Evolutionary conservation across 2,113 vertebrate species (phyloP).

Genomic region (Cochlearius cochlearius): DNA sequence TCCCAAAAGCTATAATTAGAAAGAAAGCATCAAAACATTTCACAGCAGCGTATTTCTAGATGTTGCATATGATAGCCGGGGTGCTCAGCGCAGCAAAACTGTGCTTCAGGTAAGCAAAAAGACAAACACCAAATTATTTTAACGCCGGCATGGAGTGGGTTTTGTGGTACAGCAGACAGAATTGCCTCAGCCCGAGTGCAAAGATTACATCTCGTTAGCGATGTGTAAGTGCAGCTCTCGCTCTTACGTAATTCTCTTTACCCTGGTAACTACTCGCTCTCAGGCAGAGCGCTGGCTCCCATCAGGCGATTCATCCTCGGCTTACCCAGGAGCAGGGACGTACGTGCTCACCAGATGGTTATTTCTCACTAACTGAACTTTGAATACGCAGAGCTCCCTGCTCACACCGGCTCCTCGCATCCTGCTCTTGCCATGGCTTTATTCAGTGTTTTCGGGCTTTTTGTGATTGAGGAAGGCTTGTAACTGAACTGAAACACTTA

Average conservation of each 20-base stretch:
- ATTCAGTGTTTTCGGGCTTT: not conserved
- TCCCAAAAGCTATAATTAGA: conserved; percentile 28
- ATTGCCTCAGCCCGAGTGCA: not conserved
- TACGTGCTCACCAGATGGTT: not conserved
- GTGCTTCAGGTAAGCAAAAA: not conserved
- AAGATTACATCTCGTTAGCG: conserved; percentile 16
- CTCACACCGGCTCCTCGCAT: not conserved
- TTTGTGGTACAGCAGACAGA: not conserved
- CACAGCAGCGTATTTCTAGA: not conserved
- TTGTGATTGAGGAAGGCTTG: not conserved
- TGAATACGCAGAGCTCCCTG: not conserved
- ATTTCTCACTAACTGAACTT: conserved; percentile 16
- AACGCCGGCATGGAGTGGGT: not conserved
- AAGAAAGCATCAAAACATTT: not conserved
- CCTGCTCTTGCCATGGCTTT: not conserved
- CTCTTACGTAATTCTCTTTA: conserved; percentile 35
- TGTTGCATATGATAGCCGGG: not conserved
- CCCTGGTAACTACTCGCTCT: conserved; percentile 28
- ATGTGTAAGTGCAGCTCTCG: not conserved
- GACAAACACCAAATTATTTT: not conserved
- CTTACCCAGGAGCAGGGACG: not conserved
- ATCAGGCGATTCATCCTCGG: not conserved
- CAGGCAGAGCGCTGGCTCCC: not conserved
- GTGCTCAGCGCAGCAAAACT: not conserved
- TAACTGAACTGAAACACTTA: not conserved